Base-by-base conservation (phyloP, 2,888 invertebrate genomes). In the Xestia rhomboidea region DNA sequence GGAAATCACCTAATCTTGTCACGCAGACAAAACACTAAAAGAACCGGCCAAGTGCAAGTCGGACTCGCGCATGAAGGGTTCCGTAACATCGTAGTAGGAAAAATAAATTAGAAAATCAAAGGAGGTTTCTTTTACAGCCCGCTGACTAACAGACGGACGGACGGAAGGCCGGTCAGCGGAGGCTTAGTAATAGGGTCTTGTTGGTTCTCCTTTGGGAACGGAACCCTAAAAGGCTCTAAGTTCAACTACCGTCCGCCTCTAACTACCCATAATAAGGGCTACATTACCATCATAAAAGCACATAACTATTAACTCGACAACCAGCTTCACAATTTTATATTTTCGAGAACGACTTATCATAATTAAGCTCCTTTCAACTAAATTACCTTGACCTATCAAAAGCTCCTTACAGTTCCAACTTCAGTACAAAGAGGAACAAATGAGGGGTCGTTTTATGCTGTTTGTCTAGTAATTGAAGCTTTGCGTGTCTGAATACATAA, bases 401-500 rank as follows among this genome's bases (percentile, higher is more conserved):
- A 62, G 70, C 54, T 70, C 74, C 46, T 21, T 46, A n/a, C 64
- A 67, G 46, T 68, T 77, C 68, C 46, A 34, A 70, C 70, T 82
- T 68, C 30, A 74, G 68, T 73, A 73, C 44, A 68, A 73, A 78
- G 38, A 7, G 68, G 54, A 79, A 86, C 63, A 84, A 87, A 85
- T 80, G 66, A 83, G 27, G 63, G 84, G 63, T 88, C 87, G 77
- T 78, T 34, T 27, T 81, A 84, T 30, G 44, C 11, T 90, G 90
- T 88, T 77, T 68, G 30, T 79, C 18, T 49, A n/a, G 80, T 92
- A 91, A 92, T 91, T 83, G 89, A 85, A 73, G 80, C 74, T 88
- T 93, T 77, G 92, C 93, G 92, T 93, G 93, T 87, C 82, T 75
- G 75, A 83, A 85, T 76, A 83, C 82, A 90, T 92, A 89, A 88